Base-by-base conservation (phyloP, 1,140 invertebrate genomes). In the Vanessa atalanta region DNA sequence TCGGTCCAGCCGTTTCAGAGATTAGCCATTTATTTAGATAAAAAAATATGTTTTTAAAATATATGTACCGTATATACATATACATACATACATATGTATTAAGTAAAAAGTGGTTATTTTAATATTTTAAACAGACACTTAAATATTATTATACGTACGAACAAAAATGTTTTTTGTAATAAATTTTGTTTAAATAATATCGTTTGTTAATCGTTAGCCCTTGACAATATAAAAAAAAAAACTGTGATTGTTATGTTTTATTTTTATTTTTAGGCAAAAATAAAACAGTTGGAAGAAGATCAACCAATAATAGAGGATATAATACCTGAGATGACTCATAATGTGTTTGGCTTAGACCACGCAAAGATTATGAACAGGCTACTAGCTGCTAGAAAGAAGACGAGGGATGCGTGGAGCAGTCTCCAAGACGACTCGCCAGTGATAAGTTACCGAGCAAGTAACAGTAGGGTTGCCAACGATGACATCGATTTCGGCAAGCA, bases 311-410 rank as follows among this genome's bases (percentile, higher is more conserved):
- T 86, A 37, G 89, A 93, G 66, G 85, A 92, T 12, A 83, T 86
- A 11, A 81, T 94, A 68, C 94, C 94, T 8, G 86, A 94, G 79
- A 97, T 97, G 96, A 94, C 94, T 20, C 94, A 96, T 64, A 94
- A 95, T 90, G 94, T 96, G 15, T 94, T 96, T 60, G 96, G 95
- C 64, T 87, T 97, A 51, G 93, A 97, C 87, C 95, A 96, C 82
- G 81, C 82, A 1, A 83, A 88, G 64, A 96, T 97, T 20, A 95
- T 96, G 94, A 90, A 87, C 23, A 88, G 93, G 61, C 90, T 95
- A 11, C 47, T 91, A 47, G 86, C 84, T 1, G 90, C 93, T 20
- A 91, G 94, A 77, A 93, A 92, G 23, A 94, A 91, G 75, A 93
- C 87, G 1, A 91, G 84, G 77, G 90, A 93, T 14, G 94, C 94